phyloP scores from a whole-genome alignment of 1,140 invertebrate genomes.

The Laodelphax striatellus region DNA sequence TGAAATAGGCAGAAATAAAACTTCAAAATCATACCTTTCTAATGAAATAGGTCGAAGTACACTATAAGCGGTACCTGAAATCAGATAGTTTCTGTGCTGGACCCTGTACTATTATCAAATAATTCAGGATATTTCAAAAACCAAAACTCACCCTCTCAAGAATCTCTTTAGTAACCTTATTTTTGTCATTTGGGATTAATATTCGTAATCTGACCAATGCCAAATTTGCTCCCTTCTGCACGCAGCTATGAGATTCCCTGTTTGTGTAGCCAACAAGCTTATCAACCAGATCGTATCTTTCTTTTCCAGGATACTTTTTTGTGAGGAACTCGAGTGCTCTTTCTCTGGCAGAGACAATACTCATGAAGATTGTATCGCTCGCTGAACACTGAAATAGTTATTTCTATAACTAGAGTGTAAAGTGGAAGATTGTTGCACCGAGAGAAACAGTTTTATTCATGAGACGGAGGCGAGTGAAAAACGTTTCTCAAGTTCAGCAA shows the following conservation, averaged over 20 bases:
- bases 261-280: slow-evolving; percentile 73
- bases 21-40: too few species aligned
- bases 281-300: slow-evolving; percentile 50
- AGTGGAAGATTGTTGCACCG: too few species aligned
- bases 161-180: slow-evolving; percentile 59
- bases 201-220: slow-evolving; percentile 76
- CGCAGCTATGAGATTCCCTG: slow-evolving; percentile 80
- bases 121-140: too few species aligned
- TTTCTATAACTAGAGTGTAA: too few species aligned
- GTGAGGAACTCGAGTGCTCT: slow-evolving; percentile 45
- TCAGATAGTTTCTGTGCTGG: too few species aligned
- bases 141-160: slow-evolving; percentile 36
- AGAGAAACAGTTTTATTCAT: too few species aligned
- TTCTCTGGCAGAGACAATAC: slow-evolving; percentile 65
- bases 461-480: too few species aligned
- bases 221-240: slow-evolving; percentile 91
- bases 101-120: too few species aligned
- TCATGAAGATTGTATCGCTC: slow-evolving; percentile 77
- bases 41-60: too few species aligned
- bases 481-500: too few species aligned
- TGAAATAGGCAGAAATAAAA: too few species aligned
- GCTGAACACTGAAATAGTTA: slow-evolving; percentile 49
- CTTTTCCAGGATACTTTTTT: slow-evolving; percentile 13
- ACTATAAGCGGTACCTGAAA: too few species aligned
- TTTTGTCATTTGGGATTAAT: slow-evolving; percentile 75